Base-by-base conservation (phyloP, 2,888 invertebrate genomes). In the Patella ulyssiponensis region DNA sequence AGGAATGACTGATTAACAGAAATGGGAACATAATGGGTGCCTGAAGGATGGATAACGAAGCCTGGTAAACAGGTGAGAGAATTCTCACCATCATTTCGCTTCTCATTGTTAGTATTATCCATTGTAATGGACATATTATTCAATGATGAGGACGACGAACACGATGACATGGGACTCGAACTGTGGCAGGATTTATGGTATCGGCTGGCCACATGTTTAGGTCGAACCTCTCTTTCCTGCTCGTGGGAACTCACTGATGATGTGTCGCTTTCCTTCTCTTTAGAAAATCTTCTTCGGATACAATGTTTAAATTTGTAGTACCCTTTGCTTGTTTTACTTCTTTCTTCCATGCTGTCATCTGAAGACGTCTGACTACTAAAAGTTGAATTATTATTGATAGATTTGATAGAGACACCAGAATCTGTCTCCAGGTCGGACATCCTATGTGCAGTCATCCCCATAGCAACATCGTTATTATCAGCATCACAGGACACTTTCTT, bases 301-400 rank as follows among this genome's bases (percentile, higher is more conserved):
- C 95, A 96, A 88, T 96, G 97, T 93, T 98, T 98, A 93, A 97
- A 98, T 93, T 98, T 98, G 93, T 97, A 98, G 7, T 82, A 86
- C 73, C 81, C 20, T 15, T 64, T 64, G 20, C 23, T 23, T 12
- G 20, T 14, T 23, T 64, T 64, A 23, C 23, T 20, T 64, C 23
- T 20, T 20, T 64, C 64, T 14, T 64, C 64, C 20, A 23, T 23
- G 14, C 23, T 64, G 64, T 64, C 64, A 64, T 64, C 64, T 3
- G 64, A 64, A 23, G 64, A 64, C 11, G 64, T 64, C 23, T 64
- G 64, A 23, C 23, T 64, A 3, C 64, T 23, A 11, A 23, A 23
- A 14, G 64, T 64, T 23, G 64, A 64, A 64, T 14, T 23, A 64
- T 64, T 64, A 23, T 20, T 64, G 64, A 20, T 64, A 4, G 20